Base-by-base conservation (phyloP, 2,888 invertebrate genomes). In the Tachina lurida region DNA sequence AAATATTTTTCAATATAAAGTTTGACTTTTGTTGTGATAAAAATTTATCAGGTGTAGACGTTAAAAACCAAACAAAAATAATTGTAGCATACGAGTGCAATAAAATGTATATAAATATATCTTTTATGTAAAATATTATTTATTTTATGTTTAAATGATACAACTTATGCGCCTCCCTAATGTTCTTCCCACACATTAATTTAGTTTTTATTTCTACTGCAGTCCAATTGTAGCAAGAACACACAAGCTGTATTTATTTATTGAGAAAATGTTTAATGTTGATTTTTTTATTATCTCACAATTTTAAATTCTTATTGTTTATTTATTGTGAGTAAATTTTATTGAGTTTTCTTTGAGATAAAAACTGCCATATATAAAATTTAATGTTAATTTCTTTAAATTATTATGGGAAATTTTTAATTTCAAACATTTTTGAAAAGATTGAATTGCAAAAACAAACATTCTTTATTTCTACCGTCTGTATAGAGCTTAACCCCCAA, bases 271-370 rank as follows among this genome's bases (percentile, higher is more conserved):
- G 19, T 74, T 56, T 54, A 7, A 2, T 54, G 41, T 68, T 60
- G 10, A 49, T 43, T 31, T 10, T 58, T 13, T 79, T 43, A 13
- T 49, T 54, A 31, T 65, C 74, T 54, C 68, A 68, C 45, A 12
- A 10, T 31, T 81, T 52, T 60, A 52, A 74, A 73, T 78, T 39
- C 13, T 62, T 19, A 31, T 62, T 10, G 60, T 77, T 80, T 84
- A 71, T 84, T 79, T 74, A 54, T 74, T 62, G n/a, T 22, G 22
- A 22, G 22, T 31, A 73, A 22, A 60, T 81, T 81, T 77, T 77
- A 75, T 79, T 78, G 56, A 68, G n/a, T 74, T 83, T 67, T 67
- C 52, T 83, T 65, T 49, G 65, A 63, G 13, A 39, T 10, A 49
- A 49, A 63, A 47, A 73, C 52, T 31, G 54, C 1, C 56, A 63